Conservation (phyloP, 2,113 vertebrate species). For the Mellivora capensis region DNA sequence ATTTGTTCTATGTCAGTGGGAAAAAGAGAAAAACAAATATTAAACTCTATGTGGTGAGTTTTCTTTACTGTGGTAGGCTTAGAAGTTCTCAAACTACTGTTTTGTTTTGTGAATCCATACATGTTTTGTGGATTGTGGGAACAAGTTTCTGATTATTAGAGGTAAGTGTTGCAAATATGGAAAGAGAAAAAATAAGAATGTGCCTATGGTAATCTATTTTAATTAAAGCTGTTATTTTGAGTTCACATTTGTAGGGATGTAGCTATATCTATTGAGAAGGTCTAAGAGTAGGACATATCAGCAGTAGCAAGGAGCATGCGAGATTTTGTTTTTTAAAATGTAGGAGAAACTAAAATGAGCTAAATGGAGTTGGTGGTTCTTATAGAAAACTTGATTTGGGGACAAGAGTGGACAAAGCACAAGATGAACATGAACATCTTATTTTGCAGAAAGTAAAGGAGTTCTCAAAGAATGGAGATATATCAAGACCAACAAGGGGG, state of each 20-base stretch:
- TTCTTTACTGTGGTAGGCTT: background rate
- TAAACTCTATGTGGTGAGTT: background rate
- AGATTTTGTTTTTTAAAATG: background rate
- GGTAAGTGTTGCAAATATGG: background rate
- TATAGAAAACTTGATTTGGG: background rate
- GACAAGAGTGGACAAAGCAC: fast-evolving
- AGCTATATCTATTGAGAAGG: background rate
- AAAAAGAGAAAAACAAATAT: background rate
- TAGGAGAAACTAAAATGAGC: background rate
- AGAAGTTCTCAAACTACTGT: background rate
- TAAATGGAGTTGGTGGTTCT: background rate
- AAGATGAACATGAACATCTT: background rate
- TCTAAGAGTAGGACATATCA: background rate
- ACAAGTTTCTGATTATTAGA: background rate
- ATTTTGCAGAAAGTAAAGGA: background rate
- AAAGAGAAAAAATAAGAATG: background rate
- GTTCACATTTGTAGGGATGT: background rate
- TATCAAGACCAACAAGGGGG: background rate
- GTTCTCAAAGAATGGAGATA: background rate
- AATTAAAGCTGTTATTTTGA: background rate
- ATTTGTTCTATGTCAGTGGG: background rate
- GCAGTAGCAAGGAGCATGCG: background rate
- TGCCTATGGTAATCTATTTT: background rate
- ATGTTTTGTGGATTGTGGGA: background rate
- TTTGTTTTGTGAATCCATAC: background rate